Conservation (phyloP, 2,797 vertebrate species). For the Phyllotis vaccarum region DNA sequence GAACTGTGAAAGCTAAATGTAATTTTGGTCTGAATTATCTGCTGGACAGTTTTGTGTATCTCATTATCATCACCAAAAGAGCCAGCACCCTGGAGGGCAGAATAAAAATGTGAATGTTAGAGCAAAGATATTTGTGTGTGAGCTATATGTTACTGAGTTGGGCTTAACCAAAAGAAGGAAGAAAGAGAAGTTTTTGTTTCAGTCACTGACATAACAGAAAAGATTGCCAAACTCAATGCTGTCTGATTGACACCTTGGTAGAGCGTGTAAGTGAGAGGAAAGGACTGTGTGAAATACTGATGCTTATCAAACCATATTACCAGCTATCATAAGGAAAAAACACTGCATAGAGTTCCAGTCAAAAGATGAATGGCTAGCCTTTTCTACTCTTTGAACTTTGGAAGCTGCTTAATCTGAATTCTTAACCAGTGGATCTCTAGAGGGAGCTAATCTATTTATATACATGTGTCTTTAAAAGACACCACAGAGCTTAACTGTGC, state of each 20-base stretch:
- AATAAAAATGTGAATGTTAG: slow-evolving; percentile 49
- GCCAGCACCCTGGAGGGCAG: slow-evolving; percentile 2
- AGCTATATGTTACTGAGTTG: background rate
- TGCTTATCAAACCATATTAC: background rate
- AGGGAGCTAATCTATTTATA: slow-evolving; percentile 70
- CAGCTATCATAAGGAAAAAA: background rate
- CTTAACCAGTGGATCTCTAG: slow-evolving; percentile 60
- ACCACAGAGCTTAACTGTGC: slow-evolving; percentile 66
- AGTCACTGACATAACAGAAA: background rate
- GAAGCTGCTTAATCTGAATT: slow-evolving; percentile 66
- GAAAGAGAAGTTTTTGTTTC: background rate
- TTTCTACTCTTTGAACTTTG: slow-evolving; percentile 53
- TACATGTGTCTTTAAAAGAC: slow-evolving; percentile 40
- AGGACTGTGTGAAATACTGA: background rate
- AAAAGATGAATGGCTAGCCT: slow-evolving; percentile 28
- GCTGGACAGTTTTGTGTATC: slow-evolving; percentile 40
- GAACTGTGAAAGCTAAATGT: slow-evolving; percentile 6
- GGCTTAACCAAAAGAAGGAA: slow-evolving; percentile 33
- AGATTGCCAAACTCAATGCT: slow-evolving; percentile 12
- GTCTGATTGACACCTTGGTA: background rate
- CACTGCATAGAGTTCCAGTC: background rate
- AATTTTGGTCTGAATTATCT: slow-evolving; percentile 50
- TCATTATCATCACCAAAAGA: slow-evolving; percentile 36
- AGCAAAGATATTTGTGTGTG: slow-evolving; percentile 31
- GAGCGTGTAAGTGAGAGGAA: background rate